Base-by-base conservation (phyloP, 2,113 vertebrate species). In the Thamnophis sirtalis region DNA sequence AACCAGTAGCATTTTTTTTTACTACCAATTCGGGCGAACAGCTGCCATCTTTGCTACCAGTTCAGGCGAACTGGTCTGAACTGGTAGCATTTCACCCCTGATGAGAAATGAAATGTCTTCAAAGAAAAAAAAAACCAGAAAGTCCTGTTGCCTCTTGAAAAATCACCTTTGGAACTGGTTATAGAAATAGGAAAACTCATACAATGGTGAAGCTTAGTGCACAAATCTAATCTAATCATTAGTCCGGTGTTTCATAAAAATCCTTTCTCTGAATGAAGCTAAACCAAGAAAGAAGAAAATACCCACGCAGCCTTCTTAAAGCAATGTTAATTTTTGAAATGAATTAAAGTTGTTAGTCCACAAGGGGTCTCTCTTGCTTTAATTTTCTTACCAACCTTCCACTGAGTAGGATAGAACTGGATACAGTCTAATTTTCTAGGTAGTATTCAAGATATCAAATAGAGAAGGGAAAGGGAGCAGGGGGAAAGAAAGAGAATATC, bases 311-410 rank as follows among this genome's bases (percentile, higher is more conserved):
- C 13, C 3, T 63, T 87, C 48, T 51, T 85, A 33, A 85, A 6
- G 28, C 28, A 55, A 54, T 22, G n/a, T 15, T n/a, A 28, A 49
- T 17, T 63, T 90, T 80, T 89, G 89, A 55, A 54, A 55, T n/a
- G 88, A 53, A 58, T 28, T 28, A 38, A 53, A 55, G 86, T 28
- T 93, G 28, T 90, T 1, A 73, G 3, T 0, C 96, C 98, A 98
- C 97, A 93, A 97, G 98, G 94, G 96, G 98, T 95, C 97, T 89
- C 97, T 60, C 93, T 97, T 96, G 97, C 84, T 95, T 95, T 90
- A 97, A 54, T 94, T 96, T 93, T 97, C 68, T 88, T 93, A 63
- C 49, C 93, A 91, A 94, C 73, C n/a, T 95, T 53, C 0, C 54
- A 5, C 84, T 84, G 15, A 4, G 6, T 19, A 21, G 90, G 88